These are phyloP conservation scores for Cyrtonyx montezumae DNA, from an alignment of 2,113 vertebrate genomes.

Conservation along the genomic window DNA sequence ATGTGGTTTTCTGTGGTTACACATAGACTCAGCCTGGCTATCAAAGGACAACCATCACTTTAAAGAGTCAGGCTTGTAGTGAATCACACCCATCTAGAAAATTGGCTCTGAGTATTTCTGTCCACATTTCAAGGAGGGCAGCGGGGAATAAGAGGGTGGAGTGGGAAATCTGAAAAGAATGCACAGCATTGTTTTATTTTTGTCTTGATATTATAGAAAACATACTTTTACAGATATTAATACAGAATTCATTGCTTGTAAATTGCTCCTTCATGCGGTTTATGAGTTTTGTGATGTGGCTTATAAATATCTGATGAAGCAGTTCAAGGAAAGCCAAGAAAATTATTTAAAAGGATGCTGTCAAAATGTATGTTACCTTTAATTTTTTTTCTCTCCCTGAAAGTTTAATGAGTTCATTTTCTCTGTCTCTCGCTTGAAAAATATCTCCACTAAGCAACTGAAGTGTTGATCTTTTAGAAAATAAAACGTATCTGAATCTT, in stretches of 20 bases:
- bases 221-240: constrained; percentile 42
- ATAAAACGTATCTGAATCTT: neutral
- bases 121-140: neutral
- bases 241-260: constrained; percentile 51
- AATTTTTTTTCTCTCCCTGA: constrained; percentile 11
- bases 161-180: neutral
- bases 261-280: constrained; percentile 40
- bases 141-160: neutral
- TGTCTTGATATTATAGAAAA: constrained; percentile 41
- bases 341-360: constrained; percentile 48
- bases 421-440: constrained; percentile 39
- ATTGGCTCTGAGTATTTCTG: neutral
- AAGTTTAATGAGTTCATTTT: constrained; percentile 51
- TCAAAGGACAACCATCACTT: neutral
- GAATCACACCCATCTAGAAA: neutral
- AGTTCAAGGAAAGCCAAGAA: constrained; percentile 42
- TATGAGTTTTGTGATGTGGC: constrained; percentile 48
- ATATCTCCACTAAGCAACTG: constrained; percentile 17
- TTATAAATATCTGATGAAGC: constrained; percentile 67
- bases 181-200: neutral
- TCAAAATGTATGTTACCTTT: constrained; percentile 47
- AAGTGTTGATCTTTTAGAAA: constrained; percentile 15
- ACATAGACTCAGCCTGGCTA: neutral
- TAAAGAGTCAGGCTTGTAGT: neutral
- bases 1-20: neutral